Evolutionary conservation across 23 tunicate species (phyloP), one percentile per base, ranked within the genome.

Genomic region (Styela clava): DNA sequence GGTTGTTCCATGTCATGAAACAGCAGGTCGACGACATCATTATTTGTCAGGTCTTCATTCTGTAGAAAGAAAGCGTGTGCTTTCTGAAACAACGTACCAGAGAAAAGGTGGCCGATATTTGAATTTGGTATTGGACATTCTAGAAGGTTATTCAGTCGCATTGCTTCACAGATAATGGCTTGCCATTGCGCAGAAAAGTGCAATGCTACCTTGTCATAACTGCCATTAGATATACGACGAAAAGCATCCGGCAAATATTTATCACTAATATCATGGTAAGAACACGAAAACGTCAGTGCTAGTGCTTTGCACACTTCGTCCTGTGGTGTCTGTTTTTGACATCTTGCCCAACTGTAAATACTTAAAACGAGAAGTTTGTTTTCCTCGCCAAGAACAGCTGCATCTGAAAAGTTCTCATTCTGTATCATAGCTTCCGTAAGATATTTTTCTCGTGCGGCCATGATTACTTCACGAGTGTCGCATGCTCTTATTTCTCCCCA

Each of bases 261-360:
- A 44, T 44, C 12, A 12, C 12, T 12, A 12, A 44, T 12, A 5
- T 44, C 56, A 12, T 44, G 12, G 56, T 44, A 44, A 44, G 9
- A 7, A 44, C 56, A 44, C 12, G 56, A 44, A 44, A 44, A 44
- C 7, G 56, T 44, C 9, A 44, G 83, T 69, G 68, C 79, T 0
- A 2, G 74, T 33, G 29, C 86, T 74, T 24, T 62, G 34, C 64
- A 88, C 83, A 69, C 82, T 83, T 24, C 83, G 71, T 2, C 83
- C 88, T 19, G 37, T 62, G 64, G 70, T n/a, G n/a, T n/a, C n/a
- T n/a, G n/a, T 86, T 70, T 87, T 82, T 24, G 61, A 73, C 52
- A 82, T 82, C 12, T 7, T 7, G 56, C 56, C 56, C 56, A 44
- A 12, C 12, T 5, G 12, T 44, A 44, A 44, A 44, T 44, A 5